Evolutionary conservation across 1,140 invertebrate species (phyloP).

Genomic region (Nephila pilipes): DNA sequence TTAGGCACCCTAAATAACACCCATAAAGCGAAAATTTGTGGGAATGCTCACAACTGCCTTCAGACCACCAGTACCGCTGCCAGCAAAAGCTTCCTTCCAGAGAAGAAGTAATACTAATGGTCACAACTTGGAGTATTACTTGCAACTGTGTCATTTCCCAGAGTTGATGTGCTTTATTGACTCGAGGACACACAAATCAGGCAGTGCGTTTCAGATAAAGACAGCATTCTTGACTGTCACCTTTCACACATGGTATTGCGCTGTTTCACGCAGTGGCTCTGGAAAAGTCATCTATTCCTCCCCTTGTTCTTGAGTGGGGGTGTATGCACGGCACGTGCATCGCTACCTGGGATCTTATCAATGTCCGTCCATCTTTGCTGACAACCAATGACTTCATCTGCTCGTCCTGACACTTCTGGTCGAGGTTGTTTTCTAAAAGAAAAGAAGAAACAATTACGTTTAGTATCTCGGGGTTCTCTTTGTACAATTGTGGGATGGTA

Average conservation of each 20-base stretch:
- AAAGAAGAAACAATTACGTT: background rate
- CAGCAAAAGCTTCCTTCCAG: background rate
- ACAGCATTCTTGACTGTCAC: constrained; percentile 21
- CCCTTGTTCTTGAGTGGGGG: constrained; percentile 47
- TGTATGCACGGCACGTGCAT: constrained; percentile 58
- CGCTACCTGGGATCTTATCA: constrained; percentile 33
- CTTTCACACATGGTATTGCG: background rate
- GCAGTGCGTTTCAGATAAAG: constrained; percentile 44
- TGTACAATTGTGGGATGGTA: background rate
- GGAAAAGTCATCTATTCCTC: too few relatives aligned
- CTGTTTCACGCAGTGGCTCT: background rate
- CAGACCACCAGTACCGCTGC: background rate
- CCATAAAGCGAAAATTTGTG: background rate
- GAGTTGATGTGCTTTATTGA: constrained; percentile 41
- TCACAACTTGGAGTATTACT: constrained; percentile 20
- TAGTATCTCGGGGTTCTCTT: background rate
- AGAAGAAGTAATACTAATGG: constrained; percentile 44
- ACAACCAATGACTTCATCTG: constrained; percentile 60
- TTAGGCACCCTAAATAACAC: too few relatives aligned
- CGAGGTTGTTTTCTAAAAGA: background rate
- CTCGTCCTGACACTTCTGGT: background rate
- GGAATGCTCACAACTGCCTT: background rate
- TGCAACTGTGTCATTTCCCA: background rate
- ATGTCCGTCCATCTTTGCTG: constrained; percentile 39
- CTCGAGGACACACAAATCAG: constrained; percentile 33